Base-by-base conservation (phyloP, 2,888 invertebrate species). In the Labia minor region DNA sequence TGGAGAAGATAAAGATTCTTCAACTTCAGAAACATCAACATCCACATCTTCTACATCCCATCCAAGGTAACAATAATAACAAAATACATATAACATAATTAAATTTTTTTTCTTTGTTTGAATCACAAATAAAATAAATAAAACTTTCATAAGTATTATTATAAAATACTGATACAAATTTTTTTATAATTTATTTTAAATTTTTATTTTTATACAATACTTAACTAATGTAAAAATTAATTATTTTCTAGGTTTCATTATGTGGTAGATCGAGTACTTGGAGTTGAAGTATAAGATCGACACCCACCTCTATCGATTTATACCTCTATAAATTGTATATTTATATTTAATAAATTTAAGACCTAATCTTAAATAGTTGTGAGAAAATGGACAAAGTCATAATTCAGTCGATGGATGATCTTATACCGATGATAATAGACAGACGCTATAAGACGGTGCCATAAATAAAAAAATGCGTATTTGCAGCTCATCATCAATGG, bases 261-360 rank as follows among this genome's bases (percentile, higher is more conserved):
- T 78, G 88, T 90, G 71, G 88, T 92, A 71, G 91, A 91, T 79
- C 83, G 90, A 77, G 88, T 86, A 69, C 82, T 90, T 74, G 91
- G 92, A 75, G 92, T 92, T 72, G 91, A 91, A 81, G 91, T 92
- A 75, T 92, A 82, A 84, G 18, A 33, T 16, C 16, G 49, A 14
- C 49, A 49, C 6, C 49, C 49, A 14, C 49, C 3, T 49, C 49
- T 14, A 49, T 49, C 49, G 8, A 14, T 49, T 49, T 16, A 4
- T 14, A 49, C 49, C 49, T n/a, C n/a, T n/a, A n/a, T n/a, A n/a
- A n/a, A n/a, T n/a, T n/a, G n/a, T n/a, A n/a, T n/a, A n/a, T n/a
- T n/a, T n/a, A n/a, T n/a, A n/a, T n/a, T n/a, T n/a, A n/a, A n/a
- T n/a, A n/a, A n/a, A n/a, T n/a, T n/a, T n/a, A n/a, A n/a, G n/a